Percentiles rank a stretch among this genome's conserved stretches.
Conservation (phyloP, 1,140 invertebrate genomes). For the Catajapyx aquilonaris region DNA sequence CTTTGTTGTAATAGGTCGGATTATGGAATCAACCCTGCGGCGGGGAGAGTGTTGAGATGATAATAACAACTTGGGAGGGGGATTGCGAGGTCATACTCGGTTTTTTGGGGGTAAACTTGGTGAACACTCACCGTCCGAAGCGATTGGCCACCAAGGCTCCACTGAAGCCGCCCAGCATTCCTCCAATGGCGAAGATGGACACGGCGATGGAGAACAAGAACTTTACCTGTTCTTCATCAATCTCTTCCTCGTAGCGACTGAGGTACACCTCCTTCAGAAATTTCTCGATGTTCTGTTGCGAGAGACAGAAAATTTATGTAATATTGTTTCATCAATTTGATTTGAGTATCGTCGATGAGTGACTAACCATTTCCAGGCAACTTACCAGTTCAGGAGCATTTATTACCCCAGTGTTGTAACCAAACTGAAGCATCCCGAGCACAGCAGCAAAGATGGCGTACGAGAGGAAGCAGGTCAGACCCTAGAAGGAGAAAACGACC, state of each 20-base stretch:
- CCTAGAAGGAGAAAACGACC: slow-evolving; percentile 33
- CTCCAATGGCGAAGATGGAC: slow-evolving; percentile 83
- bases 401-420: slow-evolving; percentile 96
- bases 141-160: slow-evolving; percentile 73
- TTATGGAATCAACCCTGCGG: too few species aligned
- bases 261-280: slow-evolving; percentile 80
- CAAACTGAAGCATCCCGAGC: slow-evolving; percentile 94
- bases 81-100: too few species aligned
- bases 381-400: slow-evolving; percentile 76
- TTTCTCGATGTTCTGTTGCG: slow-evolving; percentile 59
- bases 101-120: too few species aligned
- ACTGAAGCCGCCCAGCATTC: slow-evolving; percentile 82
- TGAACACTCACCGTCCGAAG: slow-evolving; percentile 63
- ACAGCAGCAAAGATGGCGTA: slow-evolving; percentile 85
- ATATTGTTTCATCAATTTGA: not conserved
- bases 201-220: slow-evolving; percentile 75
- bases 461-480: slow-evolving; percentile 71
- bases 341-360: not conserved
- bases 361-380: not conserved
- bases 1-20: too few species aligned
- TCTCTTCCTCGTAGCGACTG: slow-evolving; percentile 44
- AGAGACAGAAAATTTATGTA: slow-evolving; percentile 8
- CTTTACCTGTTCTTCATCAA: slow-evolving; percentile 42
- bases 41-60: too few species aligned
- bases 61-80: too few species aligned